Evolutionary conservation across 2,797 vertebrate species (phyloP), one percentile per base, ranked within the genome.

Genomic region (Notamacropus eugenii): DNA sequence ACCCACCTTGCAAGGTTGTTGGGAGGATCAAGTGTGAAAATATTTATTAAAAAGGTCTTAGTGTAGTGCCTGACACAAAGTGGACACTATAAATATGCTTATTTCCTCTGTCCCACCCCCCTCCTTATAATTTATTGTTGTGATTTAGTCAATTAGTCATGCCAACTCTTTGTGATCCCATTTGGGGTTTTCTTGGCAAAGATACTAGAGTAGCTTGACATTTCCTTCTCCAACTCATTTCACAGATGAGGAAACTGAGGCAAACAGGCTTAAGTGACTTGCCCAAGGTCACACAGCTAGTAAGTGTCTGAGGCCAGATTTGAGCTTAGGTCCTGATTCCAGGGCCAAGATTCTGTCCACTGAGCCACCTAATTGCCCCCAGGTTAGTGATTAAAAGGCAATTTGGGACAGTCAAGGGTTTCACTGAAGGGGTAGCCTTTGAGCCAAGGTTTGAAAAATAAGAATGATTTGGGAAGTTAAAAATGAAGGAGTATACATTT

Each of bases 171-270:
- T 22, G 16, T n/a, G 62, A 74, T 5, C 0, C 34, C 34, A 16
- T 40, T n/a, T 22, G 34, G 5, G 62, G 62, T 74, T 34, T 62
- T 59, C 58, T 59, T 67, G 31, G 31, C 12, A 67, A 67, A 16
- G 12, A 34, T 67, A 34, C 12, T 67, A 14, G 59, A 34, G 59
- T 67, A 29, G 31, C 5, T 67, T 34, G 59, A 5, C 94, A 14
- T 67, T 94, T 96, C 57, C 57, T 58, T 58, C 57, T 58, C 57
- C 27, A 29, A 28, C 57, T 58, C 28, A 58, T 58, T 29, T 58
- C 91, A 92, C 2, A 87, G 82, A 90, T 91, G 93, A 90, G n/a
- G 6, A 90, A 95, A 91, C 11, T 28, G 46, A 91, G 54, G 28
- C 1, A 31, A 87, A 24, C 24, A 91, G 11, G 52, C 3, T 57